These are phyloP conservation scores for Drosophila funebris DNA, from an alignment of 1,140 invertebrate species.

Conservation along the genomic window DNA sequence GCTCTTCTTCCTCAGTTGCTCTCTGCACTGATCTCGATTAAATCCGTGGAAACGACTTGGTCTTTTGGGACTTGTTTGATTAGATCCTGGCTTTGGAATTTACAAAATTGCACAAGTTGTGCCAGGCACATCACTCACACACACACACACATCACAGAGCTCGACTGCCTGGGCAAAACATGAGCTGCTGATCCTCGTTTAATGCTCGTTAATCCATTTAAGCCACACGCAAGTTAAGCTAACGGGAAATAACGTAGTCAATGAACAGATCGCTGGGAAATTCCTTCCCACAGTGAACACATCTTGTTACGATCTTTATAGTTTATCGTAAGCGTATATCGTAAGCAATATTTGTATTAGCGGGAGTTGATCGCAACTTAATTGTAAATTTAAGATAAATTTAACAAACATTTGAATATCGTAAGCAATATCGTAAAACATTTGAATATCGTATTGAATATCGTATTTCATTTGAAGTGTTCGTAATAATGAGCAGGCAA, in stretches of 20 bases:
- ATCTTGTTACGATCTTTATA: constrained; percentile 44
- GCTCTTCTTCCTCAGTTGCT: not conserved
- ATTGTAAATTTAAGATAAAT: not conserved
- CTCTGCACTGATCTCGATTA: constrained; percentile 72
- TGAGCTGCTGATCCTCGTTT: constrained; percentile 58
- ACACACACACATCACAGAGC: not conserved
- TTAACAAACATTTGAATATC: not conserved
- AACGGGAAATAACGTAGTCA: constrained; percentile 78
- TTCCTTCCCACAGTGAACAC: constrained; percentile 54
- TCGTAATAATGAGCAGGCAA: too few relatives aligned
- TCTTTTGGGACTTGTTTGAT: constrained; percentile 68
- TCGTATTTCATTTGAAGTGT: not conserved
- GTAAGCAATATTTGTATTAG: not conserved
- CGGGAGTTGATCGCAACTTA: not conserved
- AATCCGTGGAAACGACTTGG: constrained; percentile 51
- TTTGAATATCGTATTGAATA: not conserved
- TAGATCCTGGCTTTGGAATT: constrained; percentile 79
- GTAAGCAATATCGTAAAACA: too few relatives aligned
- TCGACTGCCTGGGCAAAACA: constrained; percentile 56
- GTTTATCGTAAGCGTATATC: constrained; percentile 20
- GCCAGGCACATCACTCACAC: constrained; percentile 9
- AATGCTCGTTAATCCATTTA: constrained; percentile 71
- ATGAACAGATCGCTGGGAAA: constrained; percentile 65
- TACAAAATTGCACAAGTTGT: constrained; percentile 77
- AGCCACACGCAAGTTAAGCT: constrained; percentile 73